Conservation (phyloP, 2,113 vertebrate species). For the Cercocebus atys region DNA sequence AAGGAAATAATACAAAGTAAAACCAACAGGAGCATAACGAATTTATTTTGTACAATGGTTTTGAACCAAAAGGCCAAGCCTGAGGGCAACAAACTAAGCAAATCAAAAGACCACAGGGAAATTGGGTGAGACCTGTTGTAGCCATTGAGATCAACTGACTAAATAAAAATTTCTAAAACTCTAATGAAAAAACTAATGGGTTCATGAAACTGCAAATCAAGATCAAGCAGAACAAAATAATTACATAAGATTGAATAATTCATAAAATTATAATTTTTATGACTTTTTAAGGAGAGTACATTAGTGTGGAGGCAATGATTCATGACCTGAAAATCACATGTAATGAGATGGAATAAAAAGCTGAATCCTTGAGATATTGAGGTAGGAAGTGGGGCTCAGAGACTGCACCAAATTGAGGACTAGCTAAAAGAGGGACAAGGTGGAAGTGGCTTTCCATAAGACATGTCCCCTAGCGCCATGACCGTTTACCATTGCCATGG, state of each 20-base stretch:
- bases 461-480: too few species aligned
- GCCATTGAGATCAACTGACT: neutral
- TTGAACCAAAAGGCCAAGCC: neutral
- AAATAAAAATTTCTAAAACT: too few species aligned
- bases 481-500: too few species aligned
- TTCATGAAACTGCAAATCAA: too few species aligned
- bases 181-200: too few species aligned
- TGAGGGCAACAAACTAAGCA: neutral
- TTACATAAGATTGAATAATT: too few species aligned
- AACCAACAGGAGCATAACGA: neutral
- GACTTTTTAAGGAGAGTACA: neutral
- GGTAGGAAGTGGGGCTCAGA: neutral
- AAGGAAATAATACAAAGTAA: neutral
- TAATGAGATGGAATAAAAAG: neutral
- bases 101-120: neutral
- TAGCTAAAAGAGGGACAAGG: neutral
- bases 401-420: neutral
- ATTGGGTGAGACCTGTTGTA: neutral
- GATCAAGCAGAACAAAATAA: too few species aligned
- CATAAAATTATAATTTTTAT: too few species aligned
- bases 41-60: neutral
- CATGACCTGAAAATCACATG: neutral
- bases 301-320: neutral
- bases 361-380: neutral
- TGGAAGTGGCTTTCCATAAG: too few species aligned